Evolutionary conservation across 2,113 vertebrate genomes (phyloP), one percentile per base, ranked within the genome.

Genomic region (Halcyon malimbica): DNA sequence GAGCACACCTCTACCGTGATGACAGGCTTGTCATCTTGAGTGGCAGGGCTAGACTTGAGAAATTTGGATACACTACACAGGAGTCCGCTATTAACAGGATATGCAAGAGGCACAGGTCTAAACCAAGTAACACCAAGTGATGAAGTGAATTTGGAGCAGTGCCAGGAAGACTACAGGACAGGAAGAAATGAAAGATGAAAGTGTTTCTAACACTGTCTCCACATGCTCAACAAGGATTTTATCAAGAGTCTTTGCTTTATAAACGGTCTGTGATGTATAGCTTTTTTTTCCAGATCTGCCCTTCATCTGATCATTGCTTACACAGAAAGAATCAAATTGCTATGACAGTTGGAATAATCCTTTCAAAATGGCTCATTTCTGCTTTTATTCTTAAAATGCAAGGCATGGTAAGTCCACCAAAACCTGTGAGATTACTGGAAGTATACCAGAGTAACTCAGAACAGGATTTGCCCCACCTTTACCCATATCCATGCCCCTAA

Each of bases 121-220:
- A 96, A 90, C 42, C 69, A 82, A 86, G 37, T 23, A 88, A 90
- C 54, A 57, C 2, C 7, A 88, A 83, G 69, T 75, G 93, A 78
- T 93, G 69, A 96, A 90, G 86, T 84, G 65, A 87, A 89, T 69
- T 68, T 92, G 94, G 86, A 93, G 26, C 0, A 1, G 28, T 0
- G 10, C 86, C 76, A 83, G 44, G 18, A 89, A 75, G 53, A 67
- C 64, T 86, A 83, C 33, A 75, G 77, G 85, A 92, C 39, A 81
- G 90, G 92, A 94, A 95, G 83, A 94, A 93, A 94, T 56, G 87
- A 77, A 87, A 93, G 60, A 96, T 93, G 44, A 86, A 95, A 92
- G 79, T 71, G 60, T 78, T 91, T 87, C 92, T 89, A 93, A 83
- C 31, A 41, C 68, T 68, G 59, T 64, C 54, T 93, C 76, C 89